Base-by-base conservation (phyloP, 2,888 invertebrate genomes). In the Scaptomyza reducta region DNA sequence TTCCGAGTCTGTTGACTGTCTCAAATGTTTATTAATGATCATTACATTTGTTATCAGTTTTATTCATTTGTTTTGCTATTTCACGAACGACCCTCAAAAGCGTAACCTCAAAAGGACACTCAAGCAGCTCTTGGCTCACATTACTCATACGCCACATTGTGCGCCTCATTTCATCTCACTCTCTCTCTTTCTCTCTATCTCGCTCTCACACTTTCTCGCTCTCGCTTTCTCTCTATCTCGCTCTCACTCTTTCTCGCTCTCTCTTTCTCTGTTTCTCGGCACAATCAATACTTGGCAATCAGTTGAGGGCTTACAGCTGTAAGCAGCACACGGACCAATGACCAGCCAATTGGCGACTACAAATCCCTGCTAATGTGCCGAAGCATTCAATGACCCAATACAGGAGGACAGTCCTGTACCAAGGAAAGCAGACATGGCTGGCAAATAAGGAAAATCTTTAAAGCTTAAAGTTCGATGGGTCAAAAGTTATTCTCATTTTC, bases 271-370 rank as follows among this genome's bases (percentile, higher is more conserved):
- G n/a, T 38, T 3, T 38, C 14, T 6, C 35, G 6, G 2, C 13
- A 33, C 49, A 84, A 88, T 87, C 88, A 79, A 87, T 84, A 74
- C 66, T 66, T 25, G 64, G 72, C 76, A 81, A 81, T 81, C 80
- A 77, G 74, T 69, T 65, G 66, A 62, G 57, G 67, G 62, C 71
- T 86, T 81, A 86, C 55, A 76, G 65, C 56, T 76, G 79, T 85
- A 69, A 83, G 77, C 77, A 63, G 63, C 83, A 58, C 83, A 69
- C 55, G 77, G 71, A 49, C 64, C 71, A 80, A 56, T 67, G 75
- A 42, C 68, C 50, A 65, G 64, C 51, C 47, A 60, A 70, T 66
- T 70, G 76, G 67, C 65, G 66, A 47, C 66, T 55, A 56, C 67
- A 80, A 81, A 85, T 85, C 77, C 79, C 75, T 54, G 68, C 65